phyloP scores from a whole-genome alignment of 2,797 vertebrate genomes.

The Petrocephalus sullivani region DNA sequence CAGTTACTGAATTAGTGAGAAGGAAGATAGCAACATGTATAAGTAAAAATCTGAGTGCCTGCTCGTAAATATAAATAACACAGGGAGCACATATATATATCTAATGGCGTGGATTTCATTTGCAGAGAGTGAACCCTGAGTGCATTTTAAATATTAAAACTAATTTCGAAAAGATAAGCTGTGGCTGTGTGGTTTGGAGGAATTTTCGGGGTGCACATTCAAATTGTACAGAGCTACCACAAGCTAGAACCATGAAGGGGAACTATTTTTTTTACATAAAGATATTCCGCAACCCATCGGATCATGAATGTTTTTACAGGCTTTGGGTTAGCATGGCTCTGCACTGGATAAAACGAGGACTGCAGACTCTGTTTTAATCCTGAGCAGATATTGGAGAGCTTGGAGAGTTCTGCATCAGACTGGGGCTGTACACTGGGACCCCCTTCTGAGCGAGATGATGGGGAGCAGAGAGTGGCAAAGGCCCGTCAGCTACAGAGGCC shows the following conservation, averaged over 20 bases:
- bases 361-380: neutral
- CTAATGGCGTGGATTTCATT: neutral
- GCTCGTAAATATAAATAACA: conserved; percentile 68
- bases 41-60: conserved; percentile 53
- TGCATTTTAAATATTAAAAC: conserved; percentile 21
- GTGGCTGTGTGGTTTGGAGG: neutral
- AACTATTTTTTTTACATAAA: neutral
- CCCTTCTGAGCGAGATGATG: neutral
- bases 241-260: neutral
- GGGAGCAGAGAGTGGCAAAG: neutral
- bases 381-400: neutral
- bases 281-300: neutral
- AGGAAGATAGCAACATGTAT: conserved; percentile 59
- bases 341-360: neutral
- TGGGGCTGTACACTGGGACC: neutral
- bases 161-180: neutral
- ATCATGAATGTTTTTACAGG: neutral
- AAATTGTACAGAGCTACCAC: neutral
- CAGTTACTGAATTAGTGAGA: conserved; percentile 59
- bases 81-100: conserved; percentile 41
- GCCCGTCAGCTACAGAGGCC: neutral
- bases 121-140: conserved; percentile 12
- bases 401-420: no score
- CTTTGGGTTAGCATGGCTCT: neutral
- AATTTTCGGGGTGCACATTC: neutral